phyloP scores from a whole-genome alignment of 2,888 invertebrate genomes.

The Oxytorus armatus region DNA sequence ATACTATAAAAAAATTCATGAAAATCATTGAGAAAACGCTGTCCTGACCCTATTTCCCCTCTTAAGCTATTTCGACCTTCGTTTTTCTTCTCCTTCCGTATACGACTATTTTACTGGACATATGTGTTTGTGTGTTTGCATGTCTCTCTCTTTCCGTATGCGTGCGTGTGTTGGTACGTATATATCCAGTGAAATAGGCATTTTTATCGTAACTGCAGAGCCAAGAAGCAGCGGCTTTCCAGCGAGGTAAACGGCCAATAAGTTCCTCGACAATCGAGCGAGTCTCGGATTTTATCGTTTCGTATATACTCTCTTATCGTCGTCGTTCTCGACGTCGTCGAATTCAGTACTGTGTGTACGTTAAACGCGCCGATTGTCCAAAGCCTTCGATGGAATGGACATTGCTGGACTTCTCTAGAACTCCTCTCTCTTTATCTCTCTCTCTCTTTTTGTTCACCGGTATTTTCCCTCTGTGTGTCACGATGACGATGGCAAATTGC shows the following conservation, averaged over 20 bases:
- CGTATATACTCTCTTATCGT: conserved; percentile 62
- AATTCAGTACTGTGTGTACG: conserved; percentile 31
- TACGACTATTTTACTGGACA: not conserved
- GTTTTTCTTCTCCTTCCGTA: not conserved
- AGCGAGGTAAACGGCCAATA: conserved; percentile 65
- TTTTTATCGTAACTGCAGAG: conserved; percentile 61
- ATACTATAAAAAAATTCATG: no score
- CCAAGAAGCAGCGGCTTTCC: conserved; percentile 49
- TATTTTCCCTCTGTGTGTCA: conserved; percentile 28
- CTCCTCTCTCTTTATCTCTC: conserved; percentile 16
- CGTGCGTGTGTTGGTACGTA: not conserved
- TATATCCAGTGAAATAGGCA: conserved; percentile 56
- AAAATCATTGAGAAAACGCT: no score
- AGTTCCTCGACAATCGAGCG: conserved; percentile 63
- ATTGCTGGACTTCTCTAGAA: conserved; percentile 40
- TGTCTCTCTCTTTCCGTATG: not conserved
- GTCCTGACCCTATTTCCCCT: no score
- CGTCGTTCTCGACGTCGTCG: conserved; percentile 53
- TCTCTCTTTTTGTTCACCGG: not conserved
- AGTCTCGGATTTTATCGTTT: conserved; percentile 68
- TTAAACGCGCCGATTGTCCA: conserved; percentile 64
- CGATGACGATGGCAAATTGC: conserved; percentile 64
- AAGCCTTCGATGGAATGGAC: conserved; percentile 43
- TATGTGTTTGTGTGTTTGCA: not conserved
- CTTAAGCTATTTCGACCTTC: conserved; percentile 60